Percentiles rank a stretch among this genome's conserved stretches.
These are phyloP conservation scores for Zoanthus sociatus DNA, from an alignment of 92 coral and sea anemone genomes.

Conservation along the genomic window DNA sequence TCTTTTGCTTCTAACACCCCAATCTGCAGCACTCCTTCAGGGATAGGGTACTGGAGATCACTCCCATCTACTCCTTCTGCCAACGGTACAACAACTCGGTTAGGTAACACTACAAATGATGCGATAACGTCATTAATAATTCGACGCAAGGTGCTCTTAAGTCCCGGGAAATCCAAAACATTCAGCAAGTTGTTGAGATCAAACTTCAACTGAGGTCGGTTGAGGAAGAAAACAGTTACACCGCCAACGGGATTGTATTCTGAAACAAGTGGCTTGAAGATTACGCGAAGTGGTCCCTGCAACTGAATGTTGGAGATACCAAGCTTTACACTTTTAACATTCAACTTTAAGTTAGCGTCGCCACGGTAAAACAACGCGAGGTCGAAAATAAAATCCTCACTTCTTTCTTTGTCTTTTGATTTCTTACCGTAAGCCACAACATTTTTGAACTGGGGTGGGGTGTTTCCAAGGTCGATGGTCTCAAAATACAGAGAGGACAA, in stretches of 20 bases:
- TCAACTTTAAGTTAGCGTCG: slow-evolving; percentile 88
- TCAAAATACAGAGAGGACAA: slow-evolving; percentile 86
- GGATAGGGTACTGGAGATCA: slow-evolving; percentile 95
- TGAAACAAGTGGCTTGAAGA: slow-evolving; percentile 93
- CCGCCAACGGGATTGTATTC: slow-evolving; percentile 95
- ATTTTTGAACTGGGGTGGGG: slow-evolving; percentile 82
- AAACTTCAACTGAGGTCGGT: slow-evolving; percentile 92
- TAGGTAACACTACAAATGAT: slow-evolving; percentile 91
- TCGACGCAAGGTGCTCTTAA: slow-evolving; percentile 93
- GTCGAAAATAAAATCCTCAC: slow-evolving; percentile 85
- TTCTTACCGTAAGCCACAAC: slow-evolving; percentile 72
- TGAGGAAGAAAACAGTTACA: slow-evolving; percentile 89
- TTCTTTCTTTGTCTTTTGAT: slow-evolving; percentile 44
- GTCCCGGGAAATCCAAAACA: slow-evolving; percentile 95
- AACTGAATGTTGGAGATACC: slow-evolving; percentile 90
- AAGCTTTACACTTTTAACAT: slow-evolving; percentile 78
- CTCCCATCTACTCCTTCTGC: slow-evolving; percentile 94
- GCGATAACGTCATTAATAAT: slow-evolving; percentile 90
- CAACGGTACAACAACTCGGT: slow-evolving; percentile 90
- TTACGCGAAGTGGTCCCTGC: slow-evolving; percentile 83
- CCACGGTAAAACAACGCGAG: slow-evolving; percentile 87
- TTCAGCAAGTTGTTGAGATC: slow-evolving; percentile 91
- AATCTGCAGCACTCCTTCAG: slow-evolving; percentile 93
- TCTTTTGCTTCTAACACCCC: slow-evolving; percentile 88
- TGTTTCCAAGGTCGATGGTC: slow-evolving; percentile 90